A percentile compares a stretch with the other conserved stretches of the same genome.
Conservation (phyloP, 2,888 invertebrate species). For the Oscheius sp. region DNA sequence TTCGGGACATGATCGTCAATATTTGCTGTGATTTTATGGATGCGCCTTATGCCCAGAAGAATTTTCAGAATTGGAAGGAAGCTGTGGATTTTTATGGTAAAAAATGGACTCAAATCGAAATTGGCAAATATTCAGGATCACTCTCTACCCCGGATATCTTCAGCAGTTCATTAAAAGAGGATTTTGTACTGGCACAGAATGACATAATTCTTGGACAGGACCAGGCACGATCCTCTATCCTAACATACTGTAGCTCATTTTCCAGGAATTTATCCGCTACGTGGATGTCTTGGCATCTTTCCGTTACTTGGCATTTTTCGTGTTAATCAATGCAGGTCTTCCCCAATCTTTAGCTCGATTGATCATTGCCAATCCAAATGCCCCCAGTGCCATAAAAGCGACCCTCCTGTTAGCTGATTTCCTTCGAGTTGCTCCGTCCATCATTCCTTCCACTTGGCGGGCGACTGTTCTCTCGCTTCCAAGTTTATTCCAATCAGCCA, state of each 20-base stretch:
- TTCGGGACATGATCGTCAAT: constrained; percentile 65
- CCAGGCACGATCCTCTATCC: constrained; percentile 40
- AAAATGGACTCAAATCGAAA: neutral
- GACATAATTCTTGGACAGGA: constrained; percentile 48
- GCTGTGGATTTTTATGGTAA: constrained; percentile 60
- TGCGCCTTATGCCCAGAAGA: constrained; percentile 62
- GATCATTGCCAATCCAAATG: constrained; percentile 64
- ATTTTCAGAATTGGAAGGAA: constrained; percentile 64
- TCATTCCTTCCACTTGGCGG: constrained; percentile 64
- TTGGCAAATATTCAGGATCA: constrained; percentile 40
- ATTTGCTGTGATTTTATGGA: constrained; percentile 67
- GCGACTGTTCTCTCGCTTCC: constrained; percentile 60
- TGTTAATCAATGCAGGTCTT: constrained; percentile 64
- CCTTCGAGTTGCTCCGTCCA: constrained; percentile 57
- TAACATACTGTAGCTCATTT: constrained; percentile 19
- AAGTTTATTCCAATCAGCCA: constrained; percentile 60
- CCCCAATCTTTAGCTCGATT: constrained; percentile 64
- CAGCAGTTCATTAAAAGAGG: constrained; percentile 57
- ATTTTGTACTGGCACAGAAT: constrained; percentile 67
- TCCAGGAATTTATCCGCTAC: constrained; percentile 40
- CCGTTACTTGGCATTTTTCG: constrained; percentile 60
- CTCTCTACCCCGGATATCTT: constrained; percentile 48
- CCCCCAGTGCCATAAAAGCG: constrained; percentile 65
- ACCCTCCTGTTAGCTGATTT: constrained; percentile 68
- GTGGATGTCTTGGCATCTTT: constrained; percentile 65